phyloP scores from a whole-genome alignment of 2,888 invertebrate species.

The Meganola albula region DNA sequence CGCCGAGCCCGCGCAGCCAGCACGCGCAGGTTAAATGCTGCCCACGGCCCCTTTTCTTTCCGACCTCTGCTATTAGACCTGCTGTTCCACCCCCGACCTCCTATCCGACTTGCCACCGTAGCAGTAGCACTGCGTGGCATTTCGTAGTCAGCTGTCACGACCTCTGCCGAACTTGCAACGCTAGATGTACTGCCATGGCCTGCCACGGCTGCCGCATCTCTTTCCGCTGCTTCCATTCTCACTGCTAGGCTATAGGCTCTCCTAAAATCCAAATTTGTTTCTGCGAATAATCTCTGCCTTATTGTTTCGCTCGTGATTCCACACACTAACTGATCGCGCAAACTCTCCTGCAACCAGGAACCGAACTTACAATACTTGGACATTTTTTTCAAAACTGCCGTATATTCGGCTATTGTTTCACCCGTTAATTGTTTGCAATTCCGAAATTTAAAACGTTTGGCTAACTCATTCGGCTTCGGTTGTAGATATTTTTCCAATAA shows the following conservation, averaged over 20 bases:
- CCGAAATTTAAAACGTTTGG: constrained; percentile 2
- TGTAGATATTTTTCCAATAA: constrained; percentile 3
- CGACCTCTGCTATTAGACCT: not conserved
- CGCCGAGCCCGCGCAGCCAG: no score
- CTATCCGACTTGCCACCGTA: no score
- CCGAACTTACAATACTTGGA: not conserved
- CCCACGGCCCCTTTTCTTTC: not conserved
- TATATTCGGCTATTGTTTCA: not conserved
- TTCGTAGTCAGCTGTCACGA: no score
- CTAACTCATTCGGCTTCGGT: not conserved
- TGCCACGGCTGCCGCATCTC: not conserved
- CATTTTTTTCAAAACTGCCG: constrained; percentile 1
- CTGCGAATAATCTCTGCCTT: not conserved
- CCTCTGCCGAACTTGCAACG: no score
- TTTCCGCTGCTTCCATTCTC: constrained; percentile 1
- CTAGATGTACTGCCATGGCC: no score
- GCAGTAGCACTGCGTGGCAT: no score
- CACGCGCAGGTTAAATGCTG: not conserved
- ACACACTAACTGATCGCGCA: no score
- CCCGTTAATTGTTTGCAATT: not conserved
- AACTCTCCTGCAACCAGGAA: not conserved
- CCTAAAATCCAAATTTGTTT: no score
- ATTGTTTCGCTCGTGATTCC: not conserved
- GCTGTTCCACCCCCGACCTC: no score
- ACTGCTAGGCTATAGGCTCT: not conserved